Base-by-base conservation (phyloP, 2,888 invertebrate species). In the Meghimatium bilineatum region DNA sequence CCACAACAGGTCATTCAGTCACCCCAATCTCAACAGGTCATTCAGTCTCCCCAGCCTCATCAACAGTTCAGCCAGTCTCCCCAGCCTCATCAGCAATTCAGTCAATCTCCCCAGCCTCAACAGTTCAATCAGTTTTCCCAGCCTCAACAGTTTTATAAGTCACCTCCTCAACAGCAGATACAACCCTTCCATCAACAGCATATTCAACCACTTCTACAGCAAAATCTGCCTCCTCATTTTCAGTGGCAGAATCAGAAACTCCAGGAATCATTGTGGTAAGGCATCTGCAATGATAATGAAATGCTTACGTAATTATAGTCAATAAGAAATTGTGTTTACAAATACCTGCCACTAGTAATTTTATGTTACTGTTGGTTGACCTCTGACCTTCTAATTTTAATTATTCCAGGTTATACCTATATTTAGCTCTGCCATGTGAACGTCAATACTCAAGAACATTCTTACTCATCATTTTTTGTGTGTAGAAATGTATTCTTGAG, bases 191-290 rank as follows among this genome's bases (percentile, higher is more conserved):
- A 69, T 3, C 69, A 69, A 36, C 69, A 69, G 23, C 36, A 34
- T 34, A 1, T 34, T 17, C 32, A 34, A 10, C 32, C 69, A 69
- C 20, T 34, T 5, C 44, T 67, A 12, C 67, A 67, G 34, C 67
- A 67, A 36, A 32, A 67, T 34, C 36, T 29, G n/a, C 63, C 36
- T 23, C 29, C 3, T 17, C 74, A 26, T 38, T 38, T 29, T 10
- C 74, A 80, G 38, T 67, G n/a, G 29, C 80, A 82, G 49, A 80
- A 79, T 49, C 84, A 79, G 80, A 36, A 84, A n/a, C 76, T 52
- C 29, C 72, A 69, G n/a, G 67, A 56, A 23, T 36, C 38, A 23
- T 26, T 32, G 34, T 38, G 80, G 44, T 29, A 29, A 79, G 60
- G 38, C 32, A 63, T 34, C 5, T 34, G 60, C 49, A 29, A 74